A percentile compares a stretch with the other conserved stretches of the same genome.
These are phyloP conservation scores for Toxotes chatareus DNA, from an alignment of 2,113 vertebrate species.

Conservation along the genomic window DNA sequence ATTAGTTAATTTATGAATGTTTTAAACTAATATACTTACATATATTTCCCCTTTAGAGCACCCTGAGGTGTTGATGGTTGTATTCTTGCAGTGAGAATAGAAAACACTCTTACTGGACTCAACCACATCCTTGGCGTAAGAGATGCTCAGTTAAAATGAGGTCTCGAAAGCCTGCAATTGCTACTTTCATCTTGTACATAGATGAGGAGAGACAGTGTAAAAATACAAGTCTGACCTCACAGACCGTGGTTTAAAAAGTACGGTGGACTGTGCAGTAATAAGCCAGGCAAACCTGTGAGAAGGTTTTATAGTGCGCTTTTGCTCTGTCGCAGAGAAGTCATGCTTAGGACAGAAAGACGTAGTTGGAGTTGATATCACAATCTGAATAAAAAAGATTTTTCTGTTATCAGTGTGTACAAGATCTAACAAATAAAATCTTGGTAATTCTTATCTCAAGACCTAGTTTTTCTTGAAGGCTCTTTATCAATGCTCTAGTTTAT, in stretches of 20 bases:
- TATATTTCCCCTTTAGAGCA: neutral
- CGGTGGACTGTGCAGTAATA: neutral
- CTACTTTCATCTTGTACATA: slow-evolving; percentile 30
- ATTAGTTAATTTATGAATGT: too few relatives aligned
- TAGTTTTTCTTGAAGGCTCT: neutral
- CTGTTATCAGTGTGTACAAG: neutral
- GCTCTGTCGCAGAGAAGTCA: neutral
- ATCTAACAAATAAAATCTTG: neutral
- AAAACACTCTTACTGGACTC: slow-evolving; percentile 46
- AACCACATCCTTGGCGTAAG: slow-evolving; percentile 8
- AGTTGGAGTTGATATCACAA: neutral
- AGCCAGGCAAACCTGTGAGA: neutral
- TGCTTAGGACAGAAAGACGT: too few relatives aligned
- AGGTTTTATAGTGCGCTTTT: neutral
- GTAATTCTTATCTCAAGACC: neutral
- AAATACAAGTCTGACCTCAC: slow-evolving; percentile 27
- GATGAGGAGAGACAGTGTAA: slow-evolving; percentile 23
- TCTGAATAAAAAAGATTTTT: neutral
- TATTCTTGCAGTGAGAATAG: slow-evolving; percentile 42
- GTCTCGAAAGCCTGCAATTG: slow-evolving; percentile 25
- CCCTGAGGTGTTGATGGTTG: slow-evolving; percentile 50
- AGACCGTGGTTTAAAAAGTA: slow-evolving; percentile 5
- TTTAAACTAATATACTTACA: too few relatives aligned
- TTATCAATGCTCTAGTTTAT: neutral
- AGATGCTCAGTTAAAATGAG: slow-evolving; percentile 24